phyloP scores from a whole-genome alignment of 2,113 vertebrate genomes.

The Misgurnus anguillicaudatus region DNA sequence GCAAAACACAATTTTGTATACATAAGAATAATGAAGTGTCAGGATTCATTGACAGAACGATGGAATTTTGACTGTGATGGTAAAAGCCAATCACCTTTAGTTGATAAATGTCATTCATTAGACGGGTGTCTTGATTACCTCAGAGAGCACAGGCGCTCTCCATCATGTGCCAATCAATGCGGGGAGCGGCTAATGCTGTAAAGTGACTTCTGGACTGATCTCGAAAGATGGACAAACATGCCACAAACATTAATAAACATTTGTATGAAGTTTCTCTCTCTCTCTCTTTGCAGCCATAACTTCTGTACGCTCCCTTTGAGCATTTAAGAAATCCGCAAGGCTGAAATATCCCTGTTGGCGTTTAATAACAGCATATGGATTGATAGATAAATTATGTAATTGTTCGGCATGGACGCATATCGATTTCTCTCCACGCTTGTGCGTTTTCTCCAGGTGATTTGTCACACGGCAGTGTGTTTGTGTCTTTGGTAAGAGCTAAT shows the following conservation, averaged over 20 bases:
- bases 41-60: slow-evolving; percentile 4
- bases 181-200: background rate
- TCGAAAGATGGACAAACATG: background rate
- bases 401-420: slow-evolving; percentile 43
- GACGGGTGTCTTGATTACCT: slow-evolving; percentile 14
- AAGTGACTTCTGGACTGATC: background rate
- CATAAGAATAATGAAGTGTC: background rate
- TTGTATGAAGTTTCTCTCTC: background rate
- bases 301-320: background rate
- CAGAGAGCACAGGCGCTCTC: slow-evolving; percentile 19
- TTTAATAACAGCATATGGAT: slow-evolving; percentile 52
- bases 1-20: background rate
- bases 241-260: background rate
- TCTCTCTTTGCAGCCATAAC: background rate
- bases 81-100: slow-evolving; percentile 8
- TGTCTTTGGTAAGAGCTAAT: slow-evolving; percentile 28
- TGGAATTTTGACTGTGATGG: slow-evolving; percentile 11
- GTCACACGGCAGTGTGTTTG: slow-evolving; percentile 23
- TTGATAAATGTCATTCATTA: slow-evolving; percentile 21
- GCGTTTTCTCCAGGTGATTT: slow-evolving; percentile 36
- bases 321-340: slow-evolving; percentile 8
- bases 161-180: slow-evolving; percentile 38
- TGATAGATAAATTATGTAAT: slow-evolving; percentile 52
- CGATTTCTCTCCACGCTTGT: slow-evolving; percentile 28
- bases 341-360: slow-evolving; percentile 27